Conservation (phyloP, 2,797 vertebrate species). For the Acrossocheilus fasciatus region DNA sequence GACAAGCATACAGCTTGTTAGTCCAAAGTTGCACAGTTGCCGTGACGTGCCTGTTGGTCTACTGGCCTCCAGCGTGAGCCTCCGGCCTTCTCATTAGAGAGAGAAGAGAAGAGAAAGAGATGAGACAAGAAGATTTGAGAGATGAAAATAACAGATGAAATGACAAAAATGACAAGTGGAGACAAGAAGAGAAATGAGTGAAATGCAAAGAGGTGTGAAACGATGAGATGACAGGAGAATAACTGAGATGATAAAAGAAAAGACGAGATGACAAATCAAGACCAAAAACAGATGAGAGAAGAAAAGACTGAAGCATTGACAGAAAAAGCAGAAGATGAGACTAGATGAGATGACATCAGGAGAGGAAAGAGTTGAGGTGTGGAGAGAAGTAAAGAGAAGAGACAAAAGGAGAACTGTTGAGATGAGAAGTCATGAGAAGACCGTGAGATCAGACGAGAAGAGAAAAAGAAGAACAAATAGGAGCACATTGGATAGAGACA, state of each 20-base stretch:
- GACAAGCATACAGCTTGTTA: slow-evolving; percentile 53
- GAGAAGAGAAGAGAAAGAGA: background rate
- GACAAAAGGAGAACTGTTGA: background rate
- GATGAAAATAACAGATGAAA: no score
- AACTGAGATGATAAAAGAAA: no score
- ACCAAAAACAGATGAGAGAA: no score
- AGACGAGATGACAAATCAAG: no score
- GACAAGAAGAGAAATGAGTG: no score
- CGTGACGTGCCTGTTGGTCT: slow-evolving; percentile 15
- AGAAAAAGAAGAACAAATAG: background rate
- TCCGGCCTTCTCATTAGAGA: slow-evolving; percentile 20
- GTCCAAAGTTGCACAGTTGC: slow-evolving; percentile 36
- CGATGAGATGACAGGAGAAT: no score
- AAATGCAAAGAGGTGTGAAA: no score
- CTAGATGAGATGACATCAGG: background rate
- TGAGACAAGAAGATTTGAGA: background rate
- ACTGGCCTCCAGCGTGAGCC: slow-evolving; percentile 36
- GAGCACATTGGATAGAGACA: background rate
- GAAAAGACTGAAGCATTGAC: no score
- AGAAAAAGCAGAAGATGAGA: no score
- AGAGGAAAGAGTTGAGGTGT: background rate
- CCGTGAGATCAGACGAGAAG: background rate
- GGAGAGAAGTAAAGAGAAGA: background rate
- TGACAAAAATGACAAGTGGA: no score
- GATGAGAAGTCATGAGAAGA: background rate